These are phyloP conservation scores for Carcharodon carcharias DNA, from an alignment of 2,797 vertebrate genomes.

Conservation along the genomic window DNA sequence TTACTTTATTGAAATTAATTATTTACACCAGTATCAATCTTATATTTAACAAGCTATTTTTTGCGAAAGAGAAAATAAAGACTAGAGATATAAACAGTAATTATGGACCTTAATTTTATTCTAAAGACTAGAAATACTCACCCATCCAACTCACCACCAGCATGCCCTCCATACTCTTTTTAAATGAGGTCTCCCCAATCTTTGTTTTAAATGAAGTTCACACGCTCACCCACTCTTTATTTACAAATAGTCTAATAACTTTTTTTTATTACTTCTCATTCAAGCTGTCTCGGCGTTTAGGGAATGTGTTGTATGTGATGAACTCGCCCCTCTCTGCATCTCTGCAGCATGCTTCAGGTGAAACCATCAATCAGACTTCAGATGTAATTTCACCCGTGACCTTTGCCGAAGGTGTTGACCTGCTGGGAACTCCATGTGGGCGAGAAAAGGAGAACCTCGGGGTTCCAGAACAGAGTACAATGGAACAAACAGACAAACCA, in stretches of 20 bases:
- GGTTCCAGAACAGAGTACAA: conserved; percentile 54
- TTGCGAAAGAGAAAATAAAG: too few relatives aligned
- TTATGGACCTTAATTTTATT: too few relatives aligned
- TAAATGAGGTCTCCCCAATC: too few relatives aligned
- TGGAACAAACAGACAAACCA: conserved; percentile 51
- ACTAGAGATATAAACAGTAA: too few relatives aligned
- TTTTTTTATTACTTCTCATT: not conserved
- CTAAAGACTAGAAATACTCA: too few relatives aligned
- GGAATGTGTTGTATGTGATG: conserved; percentile 75
- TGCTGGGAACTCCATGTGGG: conserved; percentile 60
- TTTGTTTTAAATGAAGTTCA: too few relatives aligned
- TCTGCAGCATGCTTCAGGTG: conserved; percentile 61
- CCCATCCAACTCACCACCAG: too few relatives aligned
- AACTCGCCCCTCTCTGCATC: conserved; percentile 64
- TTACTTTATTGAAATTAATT: too few relatives aligned
- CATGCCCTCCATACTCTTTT: too few relatives aligned
- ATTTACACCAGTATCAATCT: too few relatives aligned
- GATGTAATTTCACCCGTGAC: conserved; percentile 67
- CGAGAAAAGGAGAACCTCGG: conserved; percentile 68
- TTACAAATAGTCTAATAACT: not conserved
- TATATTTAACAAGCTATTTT: too few relatives aligned
- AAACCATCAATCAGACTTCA: conserved; percentile 62
- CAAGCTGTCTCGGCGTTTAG: conserved; percentile 79
- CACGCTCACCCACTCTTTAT: too few relatives aligned
- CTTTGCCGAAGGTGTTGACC: conserved; percentile 68